phyloP scores from a whole-genome alignment of 2,888 invertebrate genomes.

The Aquatica leii region DNA sequence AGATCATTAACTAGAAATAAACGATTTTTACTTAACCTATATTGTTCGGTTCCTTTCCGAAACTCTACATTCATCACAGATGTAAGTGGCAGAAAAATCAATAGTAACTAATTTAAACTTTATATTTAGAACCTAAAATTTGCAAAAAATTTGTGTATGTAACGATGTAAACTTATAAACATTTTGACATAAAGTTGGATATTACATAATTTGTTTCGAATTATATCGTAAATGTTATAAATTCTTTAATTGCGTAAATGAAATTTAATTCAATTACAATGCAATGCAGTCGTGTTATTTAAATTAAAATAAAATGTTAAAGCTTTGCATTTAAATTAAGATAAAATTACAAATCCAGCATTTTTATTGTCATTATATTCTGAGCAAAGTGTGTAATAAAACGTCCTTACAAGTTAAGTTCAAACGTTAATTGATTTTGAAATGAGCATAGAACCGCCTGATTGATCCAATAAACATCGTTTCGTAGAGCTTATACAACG shows the following conservation, averaged over 20 bases:
- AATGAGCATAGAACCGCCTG: constrained; percentile 9
- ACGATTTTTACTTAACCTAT: not conserved
- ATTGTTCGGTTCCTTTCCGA: not conserved
- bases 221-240: no score
- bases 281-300: no score
- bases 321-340: constrained; percentile 3
- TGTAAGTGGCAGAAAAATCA: no score
- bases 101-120: no score
- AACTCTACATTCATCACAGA: no score
- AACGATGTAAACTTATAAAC: no score
- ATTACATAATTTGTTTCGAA: no score
- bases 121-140: no score
- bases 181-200: no score
- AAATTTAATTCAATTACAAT: not conserved
- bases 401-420: not conserved
- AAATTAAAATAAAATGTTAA: no score
- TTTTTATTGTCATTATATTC: constrained; percentile 10
- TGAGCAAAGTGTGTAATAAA: constrained; percentile 4
- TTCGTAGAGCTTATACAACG: constrained; percentile 5
- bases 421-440: constrained; percentile 12
- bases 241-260: no score
- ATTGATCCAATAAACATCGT: constrained; percentile 8
- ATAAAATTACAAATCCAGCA: not conserved
- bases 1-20: constrained; percentile 3
- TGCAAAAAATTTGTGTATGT: no score